Base-by-base conservation (phyloP, 2,797 vertebrate genomes). In the Thunnus albacares region DNA sequence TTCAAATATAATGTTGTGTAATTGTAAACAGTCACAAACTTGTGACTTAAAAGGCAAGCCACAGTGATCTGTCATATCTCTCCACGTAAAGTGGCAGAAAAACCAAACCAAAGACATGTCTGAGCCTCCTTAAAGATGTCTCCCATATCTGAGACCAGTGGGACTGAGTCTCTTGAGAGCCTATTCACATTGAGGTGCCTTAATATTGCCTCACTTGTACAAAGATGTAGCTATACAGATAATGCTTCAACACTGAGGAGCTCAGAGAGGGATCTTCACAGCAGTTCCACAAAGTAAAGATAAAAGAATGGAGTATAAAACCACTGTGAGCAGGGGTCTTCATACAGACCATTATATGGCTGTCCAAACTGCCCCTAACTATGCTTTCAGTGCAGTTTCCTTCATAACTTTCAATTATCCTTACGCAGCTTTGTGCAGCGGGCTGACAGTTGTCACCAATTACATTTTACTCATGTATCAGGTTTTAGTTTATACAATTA, bases 401-500 rank as follows among this genome's bases (percentile, higher is more conserved):
- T 52, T 55, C 52, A 47, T 47, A 69, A 74, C 69, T 35, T 69
- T 77, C 75, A 78, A 77, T 77, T 88, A 76, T 72, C 56, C n/a
- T 30, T 12, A 47, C 28, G 49, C 49, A 22, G 66, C 43, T 47
- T 35, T 71, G 45, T 71, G 68, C 71, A 72, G 80, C 51, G 11
- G 63, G 62, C 56, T 67, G 71, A 78, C 76, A 73, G 20, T 69
- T 76, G 82, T 81, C 49, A 52, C 73, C 77, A 82, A 86, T 87
- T 78, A 78, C 56, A 75, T 53, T 28, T 0, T 76, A 66, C 76
- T 51, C 68, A 65, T 58, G 43, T 49, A 77, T 77, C 60, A 77
- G 57, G 68, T 69, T 55, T 71, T 72, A 64, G 49, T 1, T 60
- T 70, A 60, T 58, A 53, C 41, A 68, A 71, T 68, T 43, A 56